A percentile compares a stretch with the other conserved stretches of the same genome.
phyloP scores from a whole-genome alignment of 2,797 vertebrate genomes.

The Novumbra hubbsi region DNA sequence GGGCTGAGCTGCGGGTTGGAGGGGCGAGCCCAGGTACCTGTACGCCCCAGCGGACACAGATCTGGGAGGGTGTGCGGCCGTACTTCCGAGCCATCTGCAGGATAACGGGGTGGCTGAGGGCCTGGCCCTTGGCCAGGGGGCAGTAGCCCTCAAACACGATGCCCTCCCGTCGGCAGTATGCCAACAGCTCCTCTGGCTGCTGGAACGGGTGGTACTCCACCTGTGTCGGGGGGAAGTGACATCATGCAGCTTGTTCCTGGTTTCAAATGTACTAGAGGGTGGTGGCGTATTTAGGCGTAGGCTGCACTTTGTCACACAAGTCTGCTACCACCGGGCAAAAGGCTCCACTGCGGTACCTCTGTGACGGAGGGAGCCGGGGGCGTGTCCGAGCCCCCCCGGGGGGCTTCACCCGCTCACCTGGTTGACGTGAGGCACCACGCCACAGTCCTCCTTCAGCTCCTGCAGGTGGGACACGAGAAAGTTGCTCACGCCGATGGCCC shows the following conservation, averaged over 20 bases:
- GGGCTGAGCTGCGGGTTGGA: not conserved
- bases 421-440: conserved; percentile 74
- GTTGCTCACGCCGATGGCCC: conserved; percentile 81
- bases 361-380: too few species aligned
- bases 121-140: conserved; percentile 77
- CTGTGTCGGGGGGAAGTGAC: conserved; percentile 43
- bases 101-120: conserved; percentile 65
- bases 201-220: conserved; percentile 82
- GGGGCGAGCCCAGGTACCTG: conserved; percentile 59
- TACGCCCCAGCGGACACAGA: conserved; percentile 78
- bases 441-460: conserved; percentile 77
- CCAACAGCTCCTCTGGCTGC: conserved; percentile 70
- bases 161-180: conserved; percentile 71
- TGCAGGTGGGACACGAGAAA: conserved; percentile 81
- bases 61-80: conserved; percentile 70
- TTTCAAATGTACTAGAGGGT: too few species aligned
- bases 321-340: too few species aligned
- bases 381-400: too few species aligned
- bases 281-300: too few species aligned
- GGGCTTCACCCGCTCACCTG: conserved; percentile 59
- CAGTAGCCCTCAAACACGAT: conserved; percentile 79
- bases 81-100: conserved; percentile 71
- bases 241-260: not conserved
- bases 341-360: too few species aligned
- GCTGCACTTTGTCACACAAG: too few species aligned